Percentiles rank a stretch among this genome's conserved stretches.
Evolutionary conservation across 2,797 vertebrate genomes (phyloP).

Genomic region (Sylvilagus floridanus): DNA sequence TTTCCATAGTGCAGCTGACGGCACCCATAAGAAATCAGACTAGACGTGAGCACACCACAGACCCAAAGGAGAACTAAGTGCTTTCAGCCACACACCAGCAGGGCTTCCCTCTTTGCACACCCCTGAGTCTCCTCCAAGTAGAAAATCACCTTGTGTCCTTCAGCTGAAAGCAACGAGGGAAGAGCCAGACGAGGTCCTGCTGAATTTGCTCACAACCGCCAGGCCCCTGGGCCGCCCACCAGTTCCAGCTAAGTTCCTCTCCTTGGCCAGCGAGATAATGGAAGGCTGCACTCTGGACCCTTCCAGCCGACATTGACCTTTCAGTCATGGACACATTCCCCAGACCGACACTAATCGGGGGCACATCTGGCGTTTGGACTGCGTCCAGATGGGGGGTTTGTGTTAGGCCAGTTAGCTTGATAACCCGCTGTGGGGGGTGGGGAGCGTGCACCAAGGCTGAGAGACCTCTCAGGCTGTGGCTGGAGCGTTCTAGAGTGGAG

Average conservation of each 20-base stretch:
- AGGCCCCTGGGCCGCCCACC: background rate
- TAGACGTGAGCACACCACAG: slow-evolving; percentile 50
- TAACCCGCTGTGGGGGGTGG: slow-evolving; percentile 63
- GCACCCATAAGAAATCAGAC: slow-evolving; percentile 65
- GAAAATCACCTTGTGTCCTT: slow-evolving; percentile 59
- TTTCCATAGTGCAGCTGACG: slow-evolving; percentile 44
- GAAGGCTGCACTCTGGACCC: slow-evolving; percentile 64
- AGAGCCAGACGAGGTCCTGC: slow-evolving; percentile 47
- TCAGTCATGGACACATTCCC: slow-evolving; percentile 82
- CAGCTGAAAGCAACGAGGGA: slow-evolving; percentile 9
- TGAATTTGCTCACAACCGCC: slow-evolving; percentile 5
- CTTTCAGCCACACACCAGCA: slow-evolving; percentile 64
- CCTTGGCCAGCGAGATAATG: slow-evolving; percentile 61
- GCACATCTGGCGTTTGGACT: slow-evolving; percentile 83
- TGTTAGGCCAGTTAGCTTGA: slow-evolving; percentile 76
- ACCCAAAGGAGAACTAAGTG: slow-evolving; percentile 68
- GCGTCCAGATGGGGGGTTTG: slow-evolving; percentile 77
- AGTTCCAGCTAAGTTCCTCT: background rate
- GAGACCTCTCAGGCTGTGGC: slow-evolving; percentile 45
- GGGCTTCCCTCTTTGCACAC: slow-evolving; percentile 54
- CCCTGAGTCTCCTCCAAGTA: slow-evolving; percentile 67
- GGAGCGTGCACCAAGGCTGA: slow-evolving; percentile 23
- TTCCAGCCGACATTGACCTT: slow-evolving; percentile 81
- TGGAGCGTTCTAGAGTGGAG: slow-evolving; percentile 1
- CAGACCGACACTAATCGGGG: slow-evolving; percentile 81